phyloP scores from a whole-genome alignment of 2,797 vertebrate species.

The Heteromormyrus szaboi region DNA sequence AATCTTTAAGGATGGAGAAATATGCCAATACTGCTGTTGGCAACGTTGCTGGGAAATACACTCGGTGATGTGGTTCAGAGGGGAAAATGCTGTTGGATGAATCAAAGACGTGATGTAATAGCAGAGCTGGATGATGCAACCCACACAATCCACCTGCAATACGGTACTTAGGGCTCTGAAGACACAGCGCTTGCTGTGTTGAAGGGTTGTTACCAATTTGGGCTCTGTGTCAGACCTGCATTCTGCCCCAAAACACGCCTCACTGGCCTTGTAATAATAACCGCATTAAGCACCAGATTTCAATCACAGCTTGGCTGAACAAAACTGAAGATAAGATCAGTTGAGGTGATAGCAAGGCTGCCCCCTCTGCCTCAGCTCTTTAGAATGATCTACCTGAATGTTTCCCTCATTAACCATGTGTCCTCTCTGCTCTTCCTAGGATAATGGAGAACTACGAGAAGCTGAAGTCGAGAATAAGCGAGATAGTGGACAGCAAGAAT shows the following conservation, averaged over 20 bases:
- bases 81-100: background rate
- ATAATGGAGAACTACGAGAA: slow-evolving; percentile 98
- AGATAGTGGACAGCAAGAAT: slow-evolving; percentile 92
- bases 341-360: background rate
- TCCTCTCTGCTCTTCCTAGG: slow-evolving; percentile 50
- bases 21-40: background rate
- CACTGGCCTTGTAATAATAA: background rate
- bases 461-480: slow-evolving; percentile 92
- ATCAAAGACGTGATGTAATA: background rate
- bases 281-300: background rate
- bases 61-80: background rate
- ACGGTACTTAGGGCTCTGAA: background rate
- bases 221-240: background rate
- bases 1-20: slow-evolving; percentile 1
- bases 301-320: background rate
- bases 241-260: background rate
- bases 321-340: background rate
- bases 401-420: background rate
- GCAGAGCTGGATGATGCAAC: slow-evolving; percentile 6
- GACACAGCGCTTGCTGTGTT: background rate
- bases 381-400: background rate
- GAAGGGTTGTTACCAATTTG: background rate
- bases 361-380: background rate
- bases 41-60: background rate
- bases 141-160: slow-evolving; percentile 12